Evolutionary conservation across 2,113 vertebrate genomes (phyloP), one percentile per base, ranked within the genome.

Genomic region (Thalassarche chlororhynchos): DNA sequence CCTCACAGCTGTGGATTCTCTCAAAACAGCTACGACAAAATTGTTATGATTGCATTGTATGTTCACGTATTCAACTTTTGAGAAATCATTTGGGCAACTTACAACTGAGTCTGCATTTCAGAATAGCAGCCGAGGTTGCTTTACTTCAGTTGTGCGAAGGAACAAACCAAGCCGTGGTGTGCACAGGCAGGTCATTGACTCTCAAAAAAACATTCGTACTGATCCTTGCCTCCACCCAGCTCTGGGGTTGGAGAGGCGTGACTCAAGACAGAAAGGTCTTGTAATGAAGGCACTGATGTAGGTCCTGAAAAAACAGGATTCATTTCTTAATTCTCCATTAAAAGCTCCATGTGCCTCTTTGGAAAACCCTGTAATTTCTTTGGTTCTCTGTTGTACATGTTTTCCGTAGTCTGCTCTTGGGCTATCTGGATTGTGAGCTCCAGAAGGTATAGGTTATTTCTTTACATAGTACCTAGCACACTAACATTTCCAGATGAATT

Each of bases 131-230:
- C 1, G 3, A 24, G 9, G 16, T 5, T 15, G 12, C 38, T 51
- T 28, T 20, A 1, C 40, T 9, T 10, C 6, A 16, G 8, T 8
- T 2, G 58, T 20, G 26, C 17, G 0, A 16, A 71, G 60, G 12
- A 12, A 1, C 25, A 9, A 7, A 17, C 28, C 23, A 8, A 5
- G 34, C 52, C 6, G 16, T 6, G 12, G 17, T 5, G 68, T 5
- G 26, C 49, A 3, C 2, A 1, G 47, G 31, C 24, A 24, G 36
- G 14, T 3, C 5, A 1, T 0, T 23, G 42, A 7, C 16, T 51
- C 57, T 9, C 79, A 32, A 15, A 25, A 17, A 10, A 0, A 2
- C n/a, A 1, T 19, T 54, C 2, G 23, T 2, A 0, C 5, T 20
- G 17, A 9, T 0, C 17, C 20, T 9, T 5, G 17, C 32, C 17